phyloP scores from a whole-genome alignment of 2,888 invertebrate species.

The Oxyteleia sp. region DNA sequence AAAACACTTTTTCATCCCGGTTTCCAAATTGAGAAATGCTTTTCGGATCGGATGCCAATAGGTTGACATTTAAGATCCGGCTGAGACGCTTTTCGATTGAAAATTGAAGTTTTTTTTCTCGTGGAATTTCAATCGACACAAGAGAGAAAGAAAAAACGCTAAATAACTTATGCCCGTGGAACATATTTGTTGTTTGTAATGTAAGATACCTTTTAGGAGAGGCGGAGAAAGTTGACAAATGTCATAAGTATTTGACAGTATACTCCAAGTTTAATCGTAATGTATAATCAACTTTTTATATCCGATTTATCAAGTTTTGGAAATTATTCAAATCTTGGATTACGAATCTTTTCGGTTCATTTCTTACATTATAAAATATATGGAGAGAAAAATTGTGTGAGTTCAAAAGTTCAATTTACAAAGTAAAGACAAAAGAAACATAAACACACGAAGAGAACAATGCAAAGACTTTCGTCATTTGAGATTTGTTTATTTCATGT shows the following conservation, averaged over 20 bases:
- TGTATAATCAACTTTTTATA: conserved; percentile 53
- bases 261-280: conserved; percentile 48
- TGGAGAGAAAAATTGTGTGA: too few species aligned
- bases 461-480: too few species aligned
- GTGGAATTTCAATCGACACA: conserved; percentile 25
- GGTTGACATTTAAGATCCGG: conserved; percentile 42
- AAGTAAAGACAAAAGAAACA: too few species aligned
- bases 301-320: conserved; percentile 29
- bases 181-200: conserved; percentile 57
- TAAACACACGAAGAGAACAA: too few species aligned
- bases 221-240: conserved; percentile 69
- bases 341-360: too few species aligned
- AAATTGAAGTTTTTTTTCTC: conserved; percentile 6
- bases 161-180: conserved; percentile 55
- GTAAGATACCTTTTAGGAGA: conserved; percentile 47
- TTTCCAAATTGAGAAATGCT: conserved; percentile 4
- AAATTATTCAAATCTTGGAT: conserved; percentile 45
- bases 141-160: conserved; percentile 37
- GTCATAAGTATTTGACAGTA: conserved; percentile 51
- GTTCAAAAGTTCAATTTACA: too few species aligned
- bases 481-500: too few species aligned
- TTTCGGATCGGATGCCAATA: neutral
- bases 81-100: conserved; percentile 41
- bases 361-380: too few species aligned
- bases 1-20: neutral